Base-by-base conservation (phyloP, 2,797 vertebrate genomes). In the Fistularia tabacaria region DNA sequence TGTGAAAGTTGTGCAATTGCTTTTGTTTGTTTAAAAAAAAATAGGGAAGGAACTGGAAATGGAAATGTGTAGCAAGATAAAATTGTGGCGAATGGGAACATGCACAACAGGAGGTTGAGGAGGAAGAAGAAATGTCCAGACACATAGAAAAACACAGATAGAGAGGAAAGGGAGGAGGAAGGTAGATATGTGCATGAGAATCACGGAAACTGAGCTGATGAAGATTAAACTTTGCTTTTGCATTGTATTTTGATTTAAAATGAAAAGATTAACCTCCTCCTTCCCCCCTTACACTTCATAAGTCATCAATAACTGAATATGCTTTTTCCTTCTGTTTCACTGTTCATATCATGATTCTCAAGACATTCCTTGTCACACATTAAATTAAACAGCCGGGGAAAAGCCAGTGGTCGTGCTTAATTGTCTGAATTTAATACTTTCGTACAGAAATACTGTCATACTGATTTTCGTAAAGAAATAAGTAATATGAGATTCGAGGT, bases 1-100 rank as follows among this genome's bases (percentile, higher is more conserved):
- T 6, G n/a, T 38, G 5, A 13, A 59, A 64, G 67, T 81, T 83
- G 76, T 80, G 80, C 69, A 87, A 83, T 68, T 54, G 61, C 66
- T 66, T 69, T 53, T 62, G 69, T 45, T 52, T 59, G 64, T 69
- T 54, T 68, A 36, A 65, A 71, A 64, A 64, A 71, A 53, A 69
- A 66, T 46, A 67, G 49, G 64, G 62, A 50, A 38, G 15, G 51
- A 58, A 54, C 25, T 51, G 52, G 54, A 63, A 62, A 72, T 51
- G 52, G 54, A 63, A 62, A 72, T n/a, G 45, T 62, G 60, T 62
- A 56, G 64, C 56, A 62, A 71, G 49, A 53, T 56, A 59, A 57
- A 61, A 59, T 41, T 44, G 38, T 36, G 36, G 8, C 54, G 14
- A 41, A 66, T 62, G 64, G 66, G 68, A 76, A 76, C 49, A 64